Conservation (phyloP, 2,888 invertebrate genomes). For the Mythimna impura region DNA sequence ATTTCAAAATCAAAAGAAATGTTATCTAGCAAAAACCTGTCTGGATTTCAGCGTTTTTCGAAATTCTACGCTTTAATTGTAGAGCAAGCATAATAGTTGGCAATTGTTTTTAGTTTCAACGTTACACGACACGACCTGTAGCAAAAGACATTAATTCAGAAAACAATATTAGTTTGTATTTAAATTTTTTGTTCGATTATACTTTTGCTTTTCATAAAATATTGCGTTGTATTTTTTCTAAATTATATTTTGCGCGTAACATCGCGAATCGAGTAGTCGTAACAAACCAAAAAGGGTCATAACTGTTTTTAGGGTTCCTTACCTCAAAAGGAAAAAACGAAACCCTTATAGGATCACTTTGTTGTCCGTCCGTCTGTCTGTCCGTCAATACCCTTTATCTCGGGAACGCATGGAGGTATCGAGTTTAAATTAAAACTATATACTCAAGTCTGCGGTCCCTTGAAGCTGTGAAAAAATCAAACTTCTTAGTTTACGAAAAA, state of each 20-base stretch:
- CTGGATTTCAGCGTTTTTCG: conserved; percentile 28
- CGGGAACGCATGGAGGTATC: too few relatives aligned
- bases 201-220: background rate
- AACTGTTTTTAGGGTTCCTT: background rate
- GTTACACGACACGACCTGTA: background rate
- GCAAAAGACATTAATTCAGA: background rate
- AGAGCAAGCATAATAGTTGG: conserved; percentile 26
- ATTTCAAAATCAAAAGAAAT: conserved; percentile 42
- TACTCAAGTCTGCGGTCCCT: too few relatives aligned
- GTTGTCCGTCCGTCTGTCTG: too few relatives aligned
- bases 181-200: background rate
- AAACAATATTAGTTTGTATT: background rate
- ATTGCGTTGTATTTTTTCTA: background rate
- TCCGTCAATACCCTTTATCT: too few relatives aligned
- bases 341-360: too few relatives aligned
- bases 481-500: too few relatives aligned
- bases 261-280: background rate
- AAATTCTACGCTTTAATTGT: conserved; percentile 35
- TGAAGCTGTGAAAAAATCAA: too few relatives aligned
- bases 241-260: background rate
- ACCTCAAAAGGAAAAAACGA: too few relatives aligned
- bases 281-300: background rate
- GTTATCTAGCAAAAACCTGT: conserved; percentile 41
- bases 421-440: too few relatives aligned
- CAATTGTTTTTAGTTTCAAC: conserved; percentile 30